phyloP scores from a whole-genome alignment of 2,888 invertebrate species.

The Machimus atricapillus region DNA sequence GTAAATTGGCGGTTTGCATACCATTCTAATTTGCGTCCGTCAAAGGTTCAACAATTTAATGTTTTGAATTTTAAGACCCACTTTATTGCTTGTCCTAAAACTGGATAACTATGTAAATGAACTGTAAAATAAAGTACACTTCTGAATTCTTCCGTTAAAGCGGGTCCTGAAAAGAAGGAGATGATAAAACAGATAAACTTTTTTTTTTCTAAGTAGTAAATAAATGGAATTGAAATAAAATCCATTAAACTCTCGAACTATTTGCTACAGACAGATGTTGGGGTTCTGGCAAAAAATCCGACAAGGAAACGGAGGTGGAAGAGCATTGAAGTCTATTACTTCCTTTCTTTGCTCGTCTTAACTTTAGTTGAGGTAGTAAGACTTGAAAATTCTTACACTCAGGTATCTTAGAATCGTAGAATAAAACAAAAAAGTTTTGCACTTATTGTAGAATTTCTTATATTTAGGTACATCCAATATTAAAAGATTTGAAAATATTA shows the following conservation, averaged over 20 bases:
- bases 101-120: background rate
- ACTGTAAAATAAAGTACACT: background rate
- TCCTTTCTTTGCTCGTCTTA: background rate
- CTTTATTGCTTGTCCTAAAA: background rate
- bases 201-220: too few relatives aligned
- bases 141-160: background rate
- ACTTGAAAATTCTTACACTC: too few relatives aligned
- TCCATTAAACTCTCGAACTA: too few relatives aligned
- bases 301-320: too few relatives aligned
- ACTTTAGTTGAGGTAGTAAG: too few relatives aligned
- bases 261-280: background rate
- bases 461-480: too few relatives aligned
- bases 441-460: too few relatives aligned
- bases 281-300: background rate
- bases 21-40: background rate
- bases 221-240: too few relatives aligned
- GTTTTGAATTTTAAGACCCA: background rate
- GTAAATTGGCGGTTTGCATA: background rate
- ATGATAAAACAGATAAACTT: too few relatives aligned
- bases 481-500: too few relatives aligned
- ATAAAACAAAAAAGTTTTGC: too few relatives aligned
- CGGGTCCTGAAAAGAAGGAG: background rate
- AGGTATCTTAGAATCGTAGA: too few relatives aligned
- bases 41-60: background rate
- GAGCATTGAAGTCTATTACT: background rate